phyloP scores from a whole-genome alignment of 64 coral and sea anemone species.

The Actinia tenebrosa region DNA sequence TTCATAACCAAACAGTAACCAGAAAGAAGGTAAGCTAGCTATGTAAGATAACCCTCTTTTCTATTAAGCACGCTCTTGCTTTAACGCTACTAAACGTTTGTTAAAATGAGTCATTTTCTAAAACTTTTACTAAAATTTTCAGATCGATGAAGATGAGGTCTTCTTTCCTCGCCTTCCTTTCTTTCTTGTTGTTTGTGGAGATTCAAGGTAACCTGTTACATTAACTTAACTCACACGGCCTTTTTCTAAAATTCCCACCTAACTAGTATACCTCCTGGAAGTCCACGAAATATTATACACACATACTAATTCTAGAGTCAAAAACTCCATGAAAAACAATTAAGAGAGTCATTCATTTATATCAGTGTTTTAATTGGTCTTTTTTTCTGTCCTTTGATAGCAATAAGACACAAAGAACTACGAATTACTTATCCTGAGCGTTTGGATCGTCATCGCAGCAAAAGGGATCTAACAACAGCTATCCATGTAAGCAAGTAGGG shows the following conservation, averaged over 20 bases:
- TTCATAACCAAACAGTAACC: too few relatives aligned
- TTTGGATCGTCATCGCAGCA: conserved; percentile 10
- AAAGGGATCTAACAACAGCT: conserved; percentile 35
- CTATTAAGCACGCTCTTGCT: too few relatives aligned
- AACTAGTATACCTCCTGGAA: too few relatives aligned
- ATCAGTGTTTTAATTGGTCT: neutral
- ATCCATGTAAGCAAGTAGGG: conserved; percentile 11
- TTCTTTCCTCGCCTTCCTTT: neutral
- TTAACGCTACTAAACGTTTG: too few relatives aligned
- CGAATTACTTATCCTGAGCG: conserved; percentile 30
- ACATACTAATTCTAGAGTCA: too few relatives aligned
- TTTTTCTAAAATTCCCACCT: neutral
- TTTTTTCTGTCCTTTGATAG: neutral
- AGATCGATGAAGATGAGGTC: neutral
- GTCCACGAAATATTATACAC: too few relatives aligned
- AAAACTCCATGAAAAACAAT: too few relatives aligned
- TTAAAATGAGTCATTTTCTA: neutral
- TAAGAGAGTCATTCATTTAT: neutral
- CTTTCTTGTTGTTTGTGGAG: conserved; percentile 1
- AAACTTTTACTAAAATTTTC: neutral
- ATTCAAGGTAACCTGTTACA: neutral
- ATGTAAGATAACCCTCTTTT: too few relatives aligned
- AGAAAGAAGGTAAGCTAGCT: too few relatives aligned
- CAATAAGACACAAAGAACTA: neutral
- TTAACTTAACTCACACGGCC: neutral